Percentiles rank a stretch among this genome's conserved stretches.
These are phyloP conservation scores for Lithophane semibrunnea DNA, from an alignment of 2,888 invertebrate species.

Conservation along the genomic window DNA sequence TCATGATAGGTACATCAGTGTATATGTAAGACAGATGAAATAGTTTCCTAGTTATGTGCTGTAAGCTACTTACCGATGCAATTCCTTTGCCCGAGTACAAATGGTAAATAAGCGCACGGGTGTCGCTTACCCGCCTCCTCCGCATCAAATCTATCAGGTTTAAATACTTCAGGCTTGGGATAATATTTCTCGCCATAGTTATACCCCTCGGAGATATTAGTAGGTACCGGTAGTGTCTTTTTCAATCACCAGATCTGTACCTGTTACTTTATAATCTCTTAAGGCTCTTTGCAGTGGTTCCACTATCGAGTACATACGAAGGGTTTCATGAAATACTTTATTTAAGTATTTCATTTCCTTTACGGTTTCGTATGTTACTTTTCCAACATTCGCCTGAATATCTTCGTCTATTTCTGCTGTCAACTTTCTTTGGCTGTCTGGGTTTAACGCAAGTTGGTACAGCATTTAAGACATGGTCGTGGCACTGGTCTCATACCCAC, in stretches of 20 bases:
- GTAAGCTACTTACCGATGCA: constrained; percentile 79
- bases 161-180: constrained; percentile 82
- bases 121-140: constrained; percentile 74
- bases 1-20: no score
- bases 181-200: constrained; percentile 82
- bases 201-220: constrained; percentile 77
- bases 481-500: constrained; percentile 85
- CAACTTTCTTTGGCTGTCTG: constrained; percentile 79
- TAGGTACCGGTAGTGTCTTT: constrained; percentile 76
- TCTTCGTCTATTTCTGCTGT: constrained; percentile 75
- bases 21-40: not conserved
- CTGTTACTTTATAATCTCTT: constrained; percentile 78
- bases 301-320: constrained; percentile 85
- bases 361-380: constrained; percentile 80
- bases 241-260: constrained; percentile 75
- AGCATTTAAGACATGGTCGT: constrained; percentile 77
- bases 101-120: constrained; percentile 81
- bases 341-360: constrained; percentile 81
- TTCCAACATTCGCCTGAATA: constrained; percentile 71
- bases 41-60: not conserved
- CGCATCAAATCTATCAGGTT: constrained; percentile 84
- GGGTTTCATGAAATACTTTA: constrained; percentile 79
- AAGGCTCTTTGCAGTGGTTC: constrained; percentile 77
- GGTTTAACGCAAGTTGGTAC: constrained; percentile 67
- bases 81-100: constrained; percentile 83